Evolutionary conservation across 1,140 invertebrate genomes (phyloP), one percentile per base, ranked within the genome.

Genomic region (Phortica variegata): DNA sequence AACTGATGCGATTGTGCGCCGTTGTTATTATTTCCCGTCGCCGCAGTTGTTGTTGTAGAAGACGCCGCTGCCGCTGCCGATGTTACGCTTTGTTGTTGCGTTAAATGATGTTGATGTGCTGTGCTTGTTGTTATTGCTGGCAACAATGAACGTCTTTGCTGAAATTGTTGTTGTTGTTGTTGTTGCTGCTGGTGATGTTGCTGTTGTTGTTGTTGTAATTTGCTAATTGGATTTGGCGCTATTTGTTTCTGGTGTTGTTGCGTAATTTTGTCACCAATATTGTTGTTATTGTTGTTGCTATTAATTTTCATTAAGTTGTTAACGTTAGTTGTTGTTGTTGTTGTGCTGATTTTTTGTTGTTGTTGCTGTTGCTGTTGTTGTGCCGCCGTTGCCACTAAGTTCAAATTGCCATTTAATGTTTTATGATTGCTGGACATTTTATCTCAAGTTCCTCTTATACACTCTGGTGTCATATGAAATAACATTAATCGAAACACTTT

Each of bases 381-480:
- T 46, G 49, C 17, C 38, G 43, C 44, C 49, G 47, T n/a, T 49
- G 32, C 13, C 43, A 26, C 23, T 10, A 10, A 5, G 46, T 36
- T 39, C 49, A 2, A 23, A 48, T 6, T 54, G 58, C 7, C 39
- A 59, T 47, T 61, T 18, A 39, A 59, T 44, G 60, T 61, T 38
- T 69, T 60, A 60, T 69, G 63, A 68, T 63, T 68, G 63, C 60
- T 60, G 55, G 63, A 68, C 63, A 68, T 68, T 63, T 63, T 66
- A 44, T 44, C 48, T 53, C 63, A 49, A 49, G 51, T 66, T 66
- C 63, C 63, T 34, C 6, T 34, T 6, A n/a, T n/a, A n/a, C n/a
- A n/a, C n/a, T n/a, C n/a, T n/a, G n/a, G n/a, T n/a, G n/a, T n/a
- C n/a, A n/a, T n/a, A n/a, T n/a, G n/a, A n/a, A n/a, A n/a, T n/a